Base-by-base conservation (phyloP, 2,797 vertebrate species). In the Amblyraja radiata region DNA sequence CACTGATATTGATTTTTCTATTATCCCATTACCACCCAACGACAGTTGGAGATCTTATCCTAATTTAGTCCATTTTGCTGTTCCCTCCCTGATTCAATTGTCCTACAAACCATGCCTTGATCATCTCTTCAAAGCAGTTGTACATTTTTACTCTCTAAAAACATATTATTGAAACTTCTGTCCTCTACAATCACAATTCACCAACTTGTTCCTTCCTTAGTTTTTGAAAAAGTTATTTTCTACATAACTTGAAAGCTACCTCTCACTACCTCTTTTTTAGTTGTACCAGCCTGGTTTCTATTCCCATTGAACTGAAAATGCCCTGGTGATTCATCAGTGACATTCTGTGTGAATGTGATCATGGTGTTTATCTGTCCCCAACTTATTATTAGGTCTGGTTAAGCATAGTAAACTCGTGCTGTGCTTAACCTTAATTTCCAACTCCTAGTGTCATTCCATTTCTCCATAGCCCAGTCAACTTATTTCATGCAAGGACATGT, bases 281-380 rank as follows among this genome's bases (percentile, higher is more conserved):
- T 86, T n/a, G 10, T 86, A 63, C 83, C 58, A n/a, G 28, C 32
- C 58, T 63, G 83, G 54, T n/a, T 86, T 63, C 58, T 86, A 28
- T 63, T n/a, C 54, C 23, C 0, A 65, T 28, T 54, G 80, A 83
- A 83, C 46, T 83, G 46, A 83, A 83, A 54, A 6, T 83, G 80
- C 46, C 6, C 71, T 74, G 3, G 58, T 86, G 25, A 63, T 86
- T 63, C 25, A 86, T 11, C 58, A 86, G 63, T 84, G 28, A 18
- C 83, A 86, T 61, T 63, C 58, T 86, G 11, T 63, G 83, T 65
- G 58, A 86, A 86, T 86, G 16, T 86, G 28, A 63, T 84, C 81
- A n/a, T 84, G 54, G 25, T 86, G 58, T 13, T 5, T 63, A 86
- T 63, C 25, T 58, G 58, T 63, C 54, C 14, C 83, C 61, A 16